Evolutionary conservation across 2,888 invertebrate genomes (phyloP), one percentile per base, ranked within the genome.

Genomic region (Dryococelus australis): DNA sequence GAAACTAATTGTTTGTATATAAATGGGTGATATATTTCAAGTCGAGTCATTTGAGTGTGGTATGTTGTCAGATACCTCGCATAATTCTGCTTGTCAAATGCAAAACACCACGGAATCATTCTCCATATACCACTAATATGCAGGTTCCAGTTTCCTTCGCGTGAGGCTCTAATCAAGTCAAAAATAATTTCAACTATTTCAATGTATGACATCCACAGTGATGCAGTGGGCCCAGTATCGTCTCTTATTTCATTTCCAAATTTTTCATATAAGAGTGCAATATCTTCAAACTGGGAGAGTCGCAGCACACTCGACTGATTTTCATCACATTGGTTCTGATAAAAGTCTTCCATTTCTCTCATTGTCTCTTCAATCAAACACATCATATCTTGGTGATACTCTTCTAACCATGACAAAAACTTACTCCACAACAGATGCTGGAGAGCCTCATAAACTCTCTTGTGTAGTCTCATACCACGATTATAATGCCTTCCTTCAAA

Each of bases 41-140:
- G 26, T 12, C 27, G 12, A 24, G 79, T 26, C 27, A 79, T 79
- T 79, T 79, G 5, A 79, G n/a, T 27, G 20, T 16, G 27, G 27
- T 79, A 26, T 26, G 20, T 27, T 79, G 79, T 12, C 27, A 79
- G 79, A 79, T 79, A 8, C 27, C 79, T n/a, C 20, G 79, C 79
- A 24, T 79, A 79, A 27, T 79, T 79, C n/a, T 26, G n/a, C 27
- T 79, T 79, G 79, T 79, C n/a, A n/a, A 16, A 27, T 26, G 79
- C 79, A 79, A 8, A 79, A 79, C 79, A 79, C 20, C 79, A 79
- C 20, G 79, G 79, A 27, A 79, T 20, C n/a, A 79, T 79, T 79
- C 27, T 5, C 9, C 27, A 24, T 12, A 79, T 8, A 20, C 4
- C n/a, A 26, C 26, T 26, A n/a, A 79, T 79, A 27, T 12, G 27